These are phyloP conservation scores for Campoletis raptor DNA, from an alignment of 2,888 invertebrate genomes.

Conservation along the genomic window DNA sequence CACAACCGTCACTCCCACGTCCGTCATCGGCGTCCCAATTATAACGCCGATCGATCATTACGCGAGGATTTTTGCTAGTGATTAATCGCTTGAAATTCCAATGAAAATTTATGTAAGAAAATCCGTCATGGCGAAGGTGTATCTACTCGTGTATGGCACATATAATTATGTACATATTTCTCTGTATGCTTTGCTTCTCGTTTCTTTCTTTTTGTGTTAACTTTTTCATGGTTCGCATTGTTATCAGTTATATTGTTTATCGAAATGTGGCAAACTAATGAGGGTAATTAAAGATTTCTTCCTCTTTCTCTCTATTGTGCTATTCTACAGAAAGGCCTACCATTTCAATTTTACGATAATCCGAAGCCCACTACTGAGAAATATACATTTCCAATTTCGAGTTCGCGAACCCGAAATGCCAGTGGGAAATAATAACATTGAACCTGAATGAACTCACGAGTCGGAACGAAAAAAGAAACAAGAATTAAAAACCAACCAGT, in stretches of 20 bases:
- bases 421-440: not conserved
- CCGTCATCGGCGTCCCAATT: slow-evolving; percentile 63
- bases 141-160: not conserved
- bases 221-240: not conserved
- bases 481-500: not conserved
- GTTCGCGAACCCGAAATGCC: not conserved
- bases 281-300: not conserved
- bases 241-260: not conserved
- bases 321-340: not conserved
- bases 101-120: slow-evolving; percentile 37
- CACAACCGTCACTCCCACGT: slow-evolving; percentile 56
- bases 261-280: not conserved
- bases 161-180: not conserved
- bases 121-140: slow-evolving; percentile 13
- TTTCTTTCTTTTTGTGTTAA: not conserved
- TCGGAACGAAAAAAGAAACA: not conserved
- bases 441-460: not conserved
- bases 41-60: slow-evolving; percentile 32
- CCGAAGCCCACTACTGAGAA: not conserved
- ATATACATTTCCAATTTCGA: not conserved
- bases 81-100: slow-evolving; percentile 36
- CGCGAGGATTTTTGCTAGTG: slow-evolving; percentile 14
- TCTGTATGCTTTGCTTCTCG: not conserved
- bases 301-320: not conserved
- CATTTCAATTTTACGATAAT: not conserved